Percentiles rank a stretch among this genome's conserved stretches.
phyloP scores from a whole-genome alignment of 2,113 vertebrate species.

The Larimichthys polyactis region DNA sequence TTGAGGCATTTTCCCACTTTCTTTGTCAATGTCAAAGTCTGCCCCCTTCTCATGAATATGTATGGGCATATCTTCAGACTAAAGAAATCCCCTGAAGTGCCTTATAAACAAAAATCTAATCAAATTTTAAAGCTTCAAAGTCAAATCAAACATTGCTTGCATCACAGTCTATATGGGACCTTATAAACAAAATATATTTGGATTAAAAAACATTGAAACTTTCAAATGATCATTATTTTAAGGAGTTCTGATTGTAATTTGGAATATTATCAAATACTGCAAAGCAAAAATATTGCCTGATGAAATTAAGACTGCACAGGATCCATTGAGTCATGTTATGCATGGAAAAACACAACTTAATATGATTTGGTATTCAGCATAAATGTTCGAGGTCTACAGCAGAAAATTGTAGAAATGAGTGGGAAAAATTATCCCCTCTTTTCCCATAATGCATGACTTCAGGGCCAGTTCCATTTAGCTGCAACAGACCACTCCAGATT shows the following conservation, averaged over 20 bases:
- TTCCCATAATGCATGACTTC: conserved; percentile 57
- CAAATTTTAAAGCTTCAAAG: not conserved
- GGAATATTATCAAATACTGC: too few species aligned
- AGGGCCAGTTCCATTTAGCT: conserved; percentile 53
- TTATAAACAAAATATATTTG: not conserved
- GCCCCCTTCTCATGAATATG: conserved; percentile 61
- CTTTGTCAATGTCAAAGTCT: conserved; percentile 45
- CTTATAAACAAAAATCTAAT: conserved; percentile 17
- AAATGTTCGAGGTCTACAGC: conserved; percentile 15
- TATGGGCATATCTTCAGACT: conserved; percentile 50
- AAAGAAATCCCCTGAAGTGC: not conserved
- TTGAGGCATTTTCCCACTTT: conserved; percentile 49
- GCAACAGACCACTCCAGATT: conserved; percentile 73
- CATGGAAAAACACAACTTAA: conserved; percentile 3
- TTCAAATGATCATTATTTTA: not conserved
- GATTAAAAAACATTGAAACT: not conserved
- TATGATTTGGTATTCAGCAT: not conserved
- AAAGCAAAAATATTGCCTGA: not conserved
- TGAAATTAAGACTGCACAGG: not conserved
- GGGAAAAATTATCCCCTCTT: conserved; percentile 41
- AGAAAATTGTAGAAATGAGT: conserved; percentile 35
- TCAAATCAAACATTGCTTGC: not conserved
- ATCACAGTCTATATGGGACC: not conserved
- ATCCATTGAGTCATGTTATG: not conserved
- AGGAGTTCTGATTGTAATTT: not conserved